Percentiles rank a stretch among this genome's conserved stretches.
Evolutionary conservation across 2,113 vertebrate genomes (phyloP).

Genomic region (Pandion haliaetus): DNA sequence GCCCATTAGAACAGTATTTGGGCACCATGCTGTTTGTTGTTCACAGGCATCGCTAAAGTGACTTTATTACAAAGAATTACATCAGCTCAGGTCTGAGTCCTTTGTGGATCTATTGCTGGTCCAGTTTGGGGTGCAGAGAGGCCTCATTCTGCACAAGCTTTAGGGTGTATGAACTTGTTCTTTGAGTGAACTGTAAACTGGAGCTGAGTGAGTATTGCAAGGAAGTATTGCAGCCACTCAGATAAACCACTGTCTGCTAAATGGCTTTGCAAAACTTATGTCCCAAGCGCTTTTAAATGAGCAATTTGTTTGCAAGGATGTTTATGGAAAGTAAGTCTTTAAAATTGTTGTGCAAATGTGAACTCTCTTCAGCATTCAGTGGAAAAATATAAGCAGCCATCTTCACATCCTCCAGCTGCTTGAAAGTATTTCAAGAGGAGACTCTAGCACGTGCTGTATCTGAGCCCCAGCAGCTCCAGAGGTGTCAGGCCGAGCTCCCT

Average conservation of each 20-base stretch:
- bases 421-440: background rate
- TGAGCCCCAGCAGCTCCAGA: background rate
- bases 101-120: background rate
- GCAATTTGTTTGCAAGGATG: background rate
- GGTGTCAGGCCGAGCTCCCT: background rate
- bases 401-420: background rate
- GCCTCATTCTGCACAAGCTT: background rate
- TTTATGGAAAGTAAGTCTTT: background rate
- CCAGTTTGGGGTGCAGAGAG: background rate
- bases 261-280: background rate
- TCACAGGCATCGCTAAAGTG: background rate
- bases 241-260: background rate
- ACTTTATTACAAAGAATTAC: background rate
- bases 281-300: background rate
- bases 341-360: background rate
- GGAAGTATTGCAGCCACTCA: background rate
- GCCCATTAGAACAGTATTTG: background rate
- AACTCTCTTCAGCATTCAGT: background rate
- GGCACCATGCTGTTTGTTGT: background rate
- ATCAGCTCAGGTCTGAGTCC: background rate
- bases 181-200: rapidly evolving
- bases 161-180: background rate
- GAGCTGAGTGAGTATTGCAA: background rate
- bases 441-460: background rate
- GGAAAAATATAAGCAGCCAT: background rate